These are phyloP conservation scores for Plagiodera versicolora DNA, from an alignment of 2,888 invertebrate genomes.

Conservation along the genomic window DNA sequence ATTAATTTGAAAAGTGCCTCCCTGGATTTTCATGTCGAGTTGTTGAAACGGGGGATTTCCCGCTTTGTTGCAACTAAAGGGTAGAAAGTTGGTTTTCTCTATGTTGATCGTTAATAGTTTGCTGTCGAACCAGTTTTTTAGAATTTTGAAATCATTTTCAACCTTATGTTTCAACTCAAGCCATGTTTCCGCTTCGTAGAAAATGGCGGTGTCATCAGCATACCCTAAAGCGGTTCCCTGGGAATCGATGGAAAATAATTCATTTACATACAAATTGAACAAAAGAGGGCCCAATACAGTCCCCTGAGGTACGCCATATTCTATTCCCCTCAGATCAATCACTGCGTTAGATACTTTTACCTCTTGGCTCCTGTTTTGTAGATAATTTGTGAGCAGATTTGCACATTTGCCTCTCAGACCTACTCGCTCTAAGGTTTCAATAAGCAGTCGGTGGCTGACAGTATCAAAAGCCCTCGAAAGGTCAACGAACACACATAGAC, in stretches of 20 bases:
- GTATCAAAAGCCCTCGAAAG: constrained; percentile 11
- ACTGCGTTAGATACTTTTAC: neutral
- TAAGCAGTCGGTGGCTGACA: constrained; percentile 1
- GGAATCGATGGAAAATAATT: neutral
- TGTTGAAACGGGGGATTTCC: neutral
- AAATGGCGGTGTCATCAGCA: constrained; percentile 7
- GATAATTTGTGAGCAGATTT: neutral
- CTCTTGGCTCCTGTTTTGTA: neutral
- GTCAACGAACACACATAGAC: constrained; percentile 1
- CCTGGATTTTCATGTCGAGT: neutral
- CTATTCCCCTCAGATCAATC: neutral
- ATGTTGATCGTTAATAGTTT: neutral
- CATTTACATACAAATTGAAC: constrained; percentile 3
- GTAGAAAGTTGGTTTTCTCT: neutral
- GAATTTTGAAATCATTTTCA: constrained; percentile 5
- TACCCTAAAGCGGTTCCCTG: neutral
- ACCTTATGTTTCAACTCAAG: neutral
- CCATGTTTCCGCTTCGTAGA: constrained; percentile 5
- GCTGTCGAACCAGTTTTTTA: constrained; percentile 8
- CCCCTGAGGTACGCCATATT: constrained; percentile 5
- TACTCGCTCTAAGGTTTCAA: neutral
- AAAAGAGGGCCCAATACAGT: constrained; percentile 2
- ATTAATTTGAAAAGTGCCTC: neutral
- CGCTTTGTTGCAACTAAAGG: neutral
- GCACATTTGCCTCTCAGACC: neutral